These are phyloP conservation scores for Tetheella fluctuosa DNA, from an alignment of 2,888 invertebrate species.

Conservation along the genomic window DNA sequence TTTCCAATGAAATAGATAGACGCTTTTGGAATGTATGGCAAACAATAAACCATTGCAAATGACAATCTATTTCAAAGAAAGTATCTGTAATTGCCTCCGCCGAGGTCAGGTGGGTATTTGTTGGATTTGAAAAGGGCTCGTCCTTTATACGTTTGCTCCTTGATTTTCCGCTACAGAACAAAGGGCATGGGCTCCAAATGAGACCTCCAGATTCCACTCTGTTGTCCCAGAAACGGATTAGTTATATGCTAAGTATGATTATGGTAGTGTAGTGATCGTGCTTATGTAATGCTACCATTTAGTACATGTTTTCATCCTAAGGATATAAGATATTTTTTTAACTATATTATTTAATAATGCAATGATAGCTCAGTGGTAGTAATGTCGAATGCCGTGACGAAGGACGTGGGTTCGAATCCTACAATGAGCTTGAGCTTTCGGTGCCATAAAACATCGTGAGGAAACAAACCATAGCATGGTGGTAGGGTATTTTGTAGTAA, in stretches of 20 bases:
- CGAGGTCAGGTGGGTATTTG: conserved; percentile 61
- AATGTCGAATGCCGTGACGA: too few species aligned
- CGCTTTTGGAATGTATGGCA: conserved; percentile 19
- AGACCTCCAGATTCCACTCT: conserved; percentile 45
- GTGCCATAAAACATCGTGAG: too few species aligned
- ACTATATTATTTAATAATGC: too few species aligned
- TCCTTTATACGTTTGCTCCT: conserved; percentile 55
- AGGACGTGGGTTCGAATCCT: too few species aligned
- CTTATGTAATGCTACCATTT: neutral
- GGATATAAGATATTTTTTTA: too few species aligned
- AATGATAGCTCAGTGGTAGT: too few species aligned
- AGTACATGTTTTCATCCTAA: neutral
- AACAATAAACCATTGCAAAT: conserved; percentile 39
- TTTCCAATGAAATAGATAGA: neutral
- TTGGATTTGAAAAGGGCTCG: conserved; percentile 59
- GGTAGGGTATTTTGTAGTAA: too few species aligned
- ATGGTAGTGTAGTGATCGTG: conserved; percentile 10
- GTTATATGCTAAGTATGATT: conserved; percentile 17
- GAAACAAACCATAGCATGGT: too few species aligned
- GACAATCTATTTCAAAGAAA: conserved; percentile 61
- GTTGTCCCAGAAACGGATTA: conserved; percentile 21
- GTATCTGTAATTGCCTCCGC: conserved; percentile 64
- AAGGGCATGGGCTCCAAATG: conserved; percentile 56
- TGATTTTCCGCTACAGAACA: conserved; percentile 68
- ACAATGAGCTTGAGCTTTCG: too few species aligned